A percentile compares a stretch with the other conserved stretches of the same genome.
Conservation (phyloP, 2,113 vertebrate genomes). For the Choloepus hoffmanni region DNA sequence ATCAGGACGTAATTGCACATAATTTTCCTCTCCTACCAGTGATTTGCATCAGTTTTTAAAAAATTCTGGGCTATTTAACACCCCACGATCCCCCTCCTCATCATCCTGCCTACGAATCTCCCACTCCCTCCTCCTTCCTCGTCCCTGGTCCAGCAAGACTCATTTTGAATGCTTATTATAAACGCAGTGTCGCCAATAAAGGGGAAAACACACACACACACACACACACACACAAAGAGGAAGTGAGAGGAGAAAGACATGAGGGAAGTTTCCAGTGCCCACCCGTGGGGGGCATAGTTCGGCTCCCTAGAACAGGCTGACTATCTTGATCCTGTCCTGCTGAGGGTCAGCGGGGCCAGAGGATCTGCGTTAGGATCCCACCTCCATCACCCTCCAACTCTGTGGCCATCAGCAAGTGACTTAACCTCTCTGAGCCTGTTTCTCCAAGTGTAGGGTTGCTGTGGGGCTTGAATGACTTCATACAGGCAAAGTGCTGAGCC, state of each 20-base stretch:
- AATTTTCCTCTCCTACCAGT: conserved; percentile 97
- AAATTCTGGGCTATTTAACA: conserved; percentile 92
- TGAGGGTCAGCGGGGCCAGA: neutral
- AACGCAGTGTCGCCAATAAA: conserved; percentile 79
- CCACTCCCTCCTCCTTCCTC: conserved; percentile 82
- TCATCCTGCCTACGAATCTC: conserved; percentile 78
- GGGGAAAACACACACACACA: conserved; percentile 26
- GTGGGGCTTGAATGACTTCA: neutral
- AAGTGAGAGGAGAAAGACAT: conserved; percentile 50
- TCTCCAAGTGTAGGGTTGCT: neutral
- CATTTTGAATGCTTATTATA: conserved; percentile 92
- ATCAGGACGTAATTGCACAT: conserved; percentile 99
- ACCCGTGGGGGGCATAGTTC: neutral
- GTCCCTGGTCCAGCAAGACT: conserved; percentile 87
- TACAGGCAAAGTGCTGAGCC: fast-evolving
- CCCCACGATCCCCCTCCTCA: conserved; percentile 79
- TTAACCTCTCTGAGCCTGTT: conserved; percentile 46
- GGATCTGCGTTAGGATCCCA: fast-evolving
- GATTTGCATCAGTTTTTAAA: conserved; percentile 95
- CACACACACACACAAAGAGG: neutral
- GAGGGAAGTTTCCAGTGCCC: conserved; percentile 8
- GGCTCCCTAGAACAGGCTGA: fast-evolving
- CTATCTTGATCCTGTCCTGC: neutral
- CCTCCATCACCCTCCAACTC: neutral
- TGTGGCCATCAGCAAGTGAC: conserved; percentile 34